phyloP scores from a whole-genome alignment of 2,797 vertebrate genomes.

The Phrynocephalus forsythii region DNA sequence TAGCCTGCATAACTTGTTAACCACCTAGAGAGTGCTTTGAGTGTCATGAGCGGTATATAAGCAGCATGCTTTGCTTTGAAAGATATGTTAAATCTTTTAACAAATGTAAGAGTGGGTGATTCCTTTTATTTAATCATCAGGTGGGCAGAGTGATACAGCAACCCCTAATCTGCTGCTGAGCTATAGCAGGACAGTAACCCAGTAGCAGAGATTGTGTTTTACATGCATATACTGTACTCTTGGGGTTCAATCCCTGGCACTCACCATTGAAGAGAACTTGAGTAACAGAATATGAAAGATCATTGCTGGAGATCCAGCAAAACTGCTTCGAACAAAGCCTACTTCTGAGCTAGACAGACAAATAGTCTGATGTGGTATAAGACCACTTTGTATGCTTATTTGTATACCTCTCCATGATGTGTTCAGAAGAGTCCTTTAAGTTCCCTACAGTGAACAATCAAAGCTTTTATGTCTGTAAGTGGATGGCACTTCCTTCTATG shows the following conservation, averaged over 20 bases:
- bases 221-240: neutral
- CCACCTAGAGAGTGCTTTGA: too few species aligned
- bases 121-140: neutral
- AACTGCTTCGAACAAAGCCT: neutral
- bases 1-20: too few species aligned
- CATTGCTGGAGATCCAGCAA: neutral
- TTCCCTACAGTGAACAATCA: neutral
- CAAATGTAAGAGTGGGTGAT: too few species aligned
- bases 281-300: neutral
- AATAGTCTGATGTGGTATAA: neutral
- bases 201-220: neutral
- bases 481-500: conserved; percentile 21
- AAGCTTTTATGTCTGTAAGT: neutral
- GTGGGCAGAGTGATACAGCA: neutral
- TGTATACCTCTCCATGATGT: neutral
- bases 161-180: neutral
- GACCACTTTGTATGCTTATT: neutral
- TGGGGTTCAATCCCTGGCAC: neutral
- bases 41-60: too few species aligned
- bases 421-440: neutral
- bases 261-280: neutral
- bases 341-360: neutral
- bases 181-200: neutral
- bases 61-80: too few species aligned
- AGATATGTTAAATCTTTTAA: neutral